Conservation (phyloP, 2,888 invertebrate genomes). For the Tipula unca region DNA sequence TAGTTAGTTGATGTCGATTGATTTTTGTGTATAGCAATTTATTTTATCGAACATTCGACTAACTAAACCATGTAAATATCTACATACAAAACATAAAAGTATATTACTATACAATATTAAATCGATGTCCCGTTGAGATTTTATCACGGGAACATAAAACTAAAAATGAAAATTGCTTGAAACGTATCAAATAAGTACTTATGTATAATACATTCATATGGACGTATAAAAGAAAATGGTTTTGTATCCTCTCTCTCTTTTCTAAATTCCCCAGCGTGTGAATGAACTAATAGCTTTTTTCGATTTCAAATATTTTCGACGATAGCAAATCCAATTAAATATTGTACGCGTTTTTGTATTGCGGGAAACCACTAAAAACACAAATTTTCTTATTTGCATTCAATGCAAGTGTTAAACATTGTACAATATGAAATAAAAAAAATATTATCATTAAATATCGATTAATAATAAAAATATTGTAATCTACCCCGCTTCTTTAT, state of each 20-base stretch:
- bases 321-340: not conserved
- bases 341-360: not conserved
- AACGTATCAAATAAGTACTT: not conserved
- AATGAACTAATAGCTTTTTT: not conserved
- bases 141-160: not conserved
- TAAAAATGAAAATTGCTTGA: not conserved
- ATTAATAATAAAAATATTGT: not conserved
- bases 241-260: not conserved
- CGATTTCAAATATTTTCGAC: not conserved
- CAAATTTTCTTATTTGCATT: not conserved
- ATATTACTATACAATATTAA: not conserved
- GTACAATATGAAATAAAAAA: not conserved
- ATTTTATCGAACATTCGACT: not conserved
- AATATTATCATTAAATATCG: not conserved
- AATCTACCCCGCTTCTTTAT: not conserved
- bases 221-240: no score
- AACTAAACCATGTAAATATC: not conserved
- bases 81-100: not conserved
- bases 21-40: not conserved
- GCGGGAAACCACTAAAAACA: not conserved
- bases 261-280: not conserved
- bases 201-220: not conserved
- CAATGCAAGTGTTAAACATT: not conserved
- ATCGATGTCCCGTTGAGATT: not conserved
- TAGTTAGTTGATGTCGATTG: not conserved